Base-by-base conservation (phyloP, 2,113 vertebrate species). In the Cacatua alba region DNA sequence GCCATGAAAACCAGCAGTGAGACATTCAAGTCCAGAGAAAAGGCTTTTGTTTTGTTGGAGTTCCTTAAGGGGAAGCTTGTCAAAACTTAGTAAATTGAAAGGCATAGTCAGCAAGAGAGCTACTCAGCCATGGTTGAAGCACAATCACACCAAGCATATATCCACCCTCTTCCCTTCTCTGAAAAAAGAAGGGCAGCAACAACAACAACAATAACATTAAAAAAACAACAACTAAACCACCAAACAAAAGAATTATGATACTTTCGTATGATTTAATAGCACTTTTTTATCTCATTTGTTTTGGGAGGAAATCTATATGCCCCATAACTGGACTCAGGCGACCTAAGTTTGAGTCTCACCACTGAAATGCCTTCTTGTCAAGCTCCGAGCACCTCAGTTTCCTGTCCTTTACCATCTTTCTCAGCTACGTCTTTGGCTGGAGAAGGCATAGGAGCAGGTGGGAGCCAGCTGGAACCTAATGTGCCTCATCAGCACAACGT, bases 31-130 rank as follows among this genome's bases (percentile, higher is more conserved):
- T 53, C 48, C 37, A 87, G 81, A 95, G 90, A 96, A 79, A 82
- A 29, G 46, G 17, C 1, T 48, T 79, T 92, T 93, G 83, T 88
- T 97, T 91, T 82, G 15, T 37, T 91, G 57, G 35, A 15, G 35
- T 93, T 93, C 25, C 67, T 81, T 65, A 93, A 79, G 44, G 74
- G 88, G 92, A 92, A 96, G 65, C 52, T 69, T 84, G 79, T 89
- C 83, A 94, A 91, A 95, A 85, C 83, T 62, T 67, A 69, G 92
- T 89, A 92, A 96, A 95, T 37, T 80, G 89, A 92, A 96, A 94
- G 82, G 74, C 29, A 5, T 6, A 91, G 52, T 94, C 81, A 92
- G 83, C 96, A 95, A 88, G 83, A 92, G 91, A 78, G 43, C 72
- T 78, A 26, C 23, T 62, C 23, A 79, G 64, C 48, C 60, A 6